These are phyloP conservation scores for Heteromyza rotundicornis DNA, from an alignment of 2,888 invertebrate species.

Conservation along the genomic window DNA sequence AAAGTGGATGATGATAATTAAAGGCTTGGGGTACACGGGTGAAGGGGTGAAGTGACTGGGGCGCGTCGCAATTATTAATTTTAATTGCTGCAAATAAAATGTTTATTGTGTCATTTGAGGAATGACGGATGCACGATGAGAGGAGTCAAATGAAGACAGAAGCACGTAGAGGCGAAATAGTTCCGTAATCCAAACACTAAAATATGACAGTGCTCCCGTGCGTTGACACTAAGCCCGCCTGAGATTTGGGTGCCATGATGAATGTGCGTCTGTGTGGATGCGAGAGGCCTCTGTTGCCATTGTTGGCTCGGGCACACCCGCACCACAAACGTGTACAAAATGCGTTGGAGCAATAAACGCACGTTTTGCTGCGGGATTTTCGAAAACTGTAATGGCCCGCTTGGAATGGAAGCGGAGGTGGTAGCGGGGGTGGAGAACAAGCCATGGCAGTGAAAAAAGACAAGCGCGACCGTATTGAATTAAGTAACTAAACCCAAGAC, in stretches of 20 bases:
- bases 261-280: too few species aligned
- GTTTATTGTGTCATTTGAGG: constrained; percentile 25
- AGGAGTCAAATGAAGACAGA: constrained; percentile 1
- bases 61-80: constrained; percentile 31
- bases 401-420: not conserved
- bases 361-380: constrained; percentile 11
- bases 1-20: constrained; percentile 38
- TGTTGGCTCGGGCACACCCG: not conserved
- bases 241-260: not conserved
- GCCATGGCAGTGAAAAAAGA: not conserved
- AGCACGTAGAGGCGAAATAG: not conserved
- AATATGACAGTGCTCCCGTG: too few species aligned
- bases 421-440: not conserved
- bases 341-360: not conserved
- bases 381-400: constrained; percentile 8
- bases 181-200: not conserved
- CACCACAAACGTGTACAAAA: not conserved
- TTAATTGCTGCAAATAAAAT: constrained; percentile 34
- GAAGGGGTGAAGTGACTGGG: not conserved
- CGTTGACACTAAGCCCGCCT: too few species aligned
- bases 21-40: not conserved
- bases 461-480: not conserved
- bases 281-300: not conserved
- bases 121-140: too few species aligned
- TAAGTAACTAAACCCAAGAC: not conserved